phyloP scores from a whole-genome alignment of 2,888 invertebrate species.

The Pheosia gnoma region DNA sequence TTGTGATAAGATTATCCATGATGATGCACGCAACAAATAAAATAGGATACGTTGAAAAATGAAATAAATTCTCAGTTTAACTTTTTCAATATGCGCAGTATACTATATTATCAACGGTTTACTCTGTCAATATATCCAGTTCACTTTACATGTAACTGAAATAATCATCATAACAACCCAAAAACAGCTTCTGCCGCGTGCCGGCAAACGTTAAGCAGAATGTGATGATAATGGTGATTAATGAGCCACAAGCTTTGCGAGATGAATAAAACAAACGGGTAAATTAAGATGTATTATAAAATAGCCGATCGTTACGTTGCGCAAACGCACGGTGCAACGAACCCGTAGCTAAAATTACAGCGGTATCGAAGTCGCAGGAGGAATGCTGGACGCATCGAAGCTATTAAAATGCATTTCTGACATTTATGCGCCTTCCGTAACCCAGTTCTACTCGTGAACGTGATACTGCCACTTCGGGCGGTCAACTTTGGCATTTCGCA shows the following conservation, averaged over 20 bases:
- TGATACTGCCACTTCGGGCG: conserved; percentile 29
- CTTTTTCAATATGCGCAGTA: no score
- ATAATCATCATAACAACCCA: background rate
- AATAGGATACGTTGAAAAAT: background rate
- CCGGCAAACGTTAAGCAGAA: conserved; percentile 23
- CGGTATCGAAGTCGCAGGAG: conserved; percentile 55
- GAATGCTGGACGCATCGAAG: conserved; percentile 66
- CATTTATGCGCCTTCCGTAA: conserved; percentile 61
- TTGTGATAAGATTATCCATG: background rate
- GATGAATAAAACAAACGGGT: conserved; percentile 35
- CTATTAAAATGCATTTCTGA: conserved; percentile 73
- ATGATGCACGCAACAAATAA: background rate
- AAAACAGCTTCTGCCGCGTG: conserved; percentile 3
- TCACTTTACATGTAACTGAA: background rate
- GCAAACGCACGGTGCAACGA: conserved; percentile 70
- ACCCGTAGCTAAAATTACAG: conserved; percentile 68
- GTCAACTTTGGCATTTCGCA: conserved; percentile 21
- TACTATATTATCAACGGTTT: background rate
- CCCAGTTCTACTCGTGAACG: conserved; percentile 38
- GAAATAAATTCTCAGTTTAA: background rate
- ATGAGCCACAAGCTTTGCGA: conserved; percentile 25
- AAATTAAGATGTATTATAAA: conserved; percentile 43
- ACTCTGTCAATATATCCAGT: background rate
- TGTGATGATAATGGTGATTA: conserved; percentile 37
- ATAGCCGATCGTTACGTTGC: conserved; percentile 51